A percentile compares a stretch with the other conserved stretches of the same genome.
phyloP scores from a whole-genome alignment of 2,888 invertebrate genomes.

The Eupithecia tripunctaria region DNA sequence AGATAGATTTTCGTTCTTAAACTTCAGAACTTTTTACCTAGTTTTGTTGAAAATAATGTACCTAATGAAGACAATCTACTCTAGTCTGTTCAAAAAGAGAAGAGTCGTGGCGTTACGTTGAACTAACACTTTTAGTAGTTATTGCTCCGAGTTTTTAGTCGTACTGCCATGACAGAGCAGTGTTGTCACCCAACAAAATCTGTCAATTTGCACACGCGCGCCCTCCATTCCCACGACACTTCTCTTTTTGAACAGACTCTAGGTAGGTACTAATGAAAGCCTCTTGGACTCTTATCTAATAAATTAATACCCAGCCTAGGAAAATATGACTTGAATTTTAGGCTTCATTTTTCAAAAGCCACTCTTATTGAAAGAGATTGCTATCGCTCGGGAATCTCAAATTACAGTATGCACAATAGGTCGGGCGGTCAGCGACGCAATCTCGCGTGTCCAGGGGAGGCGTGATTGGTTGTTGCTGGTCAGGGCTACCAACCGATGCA shows the following conservation, averaged over 20 bases:
- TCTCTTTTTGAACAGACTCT: too few relatives aligned
- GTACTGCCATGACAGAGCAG: too few relatives aligned
- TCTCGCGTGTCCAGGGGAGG: not conserved
- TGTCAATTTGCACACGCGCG: too few relatives aligned
- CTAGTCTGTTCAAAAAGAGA: too few relatives aligned
- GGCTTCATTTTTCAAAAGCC: not conserved
- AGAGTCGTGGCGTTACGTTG: too few relatives aligned
- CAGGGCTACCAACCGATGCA: not conserved
- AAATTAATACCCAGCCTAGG: not conserved
- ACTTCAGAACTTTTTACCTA: not conserved
- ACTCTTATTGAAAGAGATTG: not conserved
- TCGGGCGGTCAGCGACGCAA: constrained; percentile 1
- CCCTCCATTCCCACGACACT: too few relatives aligned
- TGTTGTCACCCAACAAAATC: too few relatives aligned
- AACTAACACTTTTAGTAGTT: too few relatives aligned
- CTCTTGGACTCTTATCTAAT: not conserved
- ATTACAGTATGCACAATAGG: not conserved
- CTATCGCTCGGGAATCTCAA: not conserved
- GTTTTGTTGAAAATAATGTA: not conserved
- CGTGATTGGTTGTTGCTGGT: not conserved
- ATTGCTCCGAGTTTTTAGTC: too few relatives aligned
- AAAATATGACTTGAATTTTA: not conserved
- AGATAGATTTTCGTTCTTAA: not conserved
- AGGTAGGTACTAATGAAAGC: not conserved
- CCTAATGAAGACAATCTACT: not conserved